phyloP scores from a whole-genome alignment of 1,140 invertebrate genomes.

The Caenorhabditis elegans region DNA sequence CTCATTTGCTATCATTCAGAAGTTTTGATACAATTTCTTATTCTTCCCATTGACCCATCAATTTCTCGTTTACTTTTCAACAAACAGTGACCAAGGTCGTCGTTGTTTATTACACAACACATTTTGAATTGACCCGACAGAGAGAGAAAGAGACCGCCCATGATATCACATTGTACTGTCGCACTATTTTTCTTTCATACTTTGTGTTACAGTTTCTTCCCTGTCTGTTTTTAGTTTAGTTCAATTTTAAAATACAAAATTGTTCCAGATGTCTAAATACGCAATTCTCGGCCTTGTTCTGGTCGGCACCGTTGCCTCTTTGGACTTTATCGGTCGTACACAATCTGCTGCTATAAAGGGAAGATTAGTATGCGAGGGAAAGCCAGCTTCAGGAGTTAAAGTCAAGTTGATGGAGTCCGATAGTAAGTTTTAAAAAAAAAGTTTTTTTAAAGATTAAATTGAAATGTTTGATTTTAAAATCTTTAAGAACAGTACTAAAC shows the following conservation, averaged over 20 bases:
- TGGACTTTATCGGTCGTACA: conserved; percentile 35
- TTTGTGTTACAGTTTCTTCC: too few relatives aligned
- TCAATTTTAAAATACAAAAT: background rate
- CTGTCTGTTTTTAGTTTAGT: too few relatives aligned
- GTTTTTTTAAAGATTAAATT: too few relatives aligned
- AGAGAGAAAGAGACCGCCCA: too few relatives aligned
- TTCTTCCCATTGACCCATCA: background rate
- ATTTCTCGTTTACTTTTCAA: conserved; percentile 5
- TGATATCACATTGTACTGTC: background rate
- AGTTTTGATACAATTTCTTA: background rate
- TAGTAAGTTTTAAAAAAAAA: conserved; percentile 1
- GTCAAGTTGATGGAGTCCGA: conserved; percentile 42
- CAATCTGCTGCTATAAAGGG: conserved; percentile 38
- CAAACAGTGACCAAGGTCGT: conserved; percentile 25
- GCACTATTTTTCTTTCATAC: too few relatives aligned
- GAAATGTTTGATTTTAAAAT: too few relatives aligned
- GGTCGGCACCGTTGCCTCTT: conserved; percentile 4
- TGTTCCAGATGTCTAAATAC: background rate
- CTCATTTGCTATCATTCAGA: too few relatives aligned
- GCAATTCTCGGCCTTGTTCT: background rate
- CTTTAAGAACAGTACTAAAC: too few relatives aligned
- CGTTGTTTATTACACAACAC: conserved; percentile 16
- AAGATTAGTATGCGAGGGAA: conserved; percentile 33
- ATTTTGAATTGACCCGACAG: background rate
- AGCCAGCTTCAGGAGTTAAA: conserved; percentile 36